Evolutionary conservation across 2,888 invertebrate species (phyloP).

Genomic region (Buathra laborator): DNA sequence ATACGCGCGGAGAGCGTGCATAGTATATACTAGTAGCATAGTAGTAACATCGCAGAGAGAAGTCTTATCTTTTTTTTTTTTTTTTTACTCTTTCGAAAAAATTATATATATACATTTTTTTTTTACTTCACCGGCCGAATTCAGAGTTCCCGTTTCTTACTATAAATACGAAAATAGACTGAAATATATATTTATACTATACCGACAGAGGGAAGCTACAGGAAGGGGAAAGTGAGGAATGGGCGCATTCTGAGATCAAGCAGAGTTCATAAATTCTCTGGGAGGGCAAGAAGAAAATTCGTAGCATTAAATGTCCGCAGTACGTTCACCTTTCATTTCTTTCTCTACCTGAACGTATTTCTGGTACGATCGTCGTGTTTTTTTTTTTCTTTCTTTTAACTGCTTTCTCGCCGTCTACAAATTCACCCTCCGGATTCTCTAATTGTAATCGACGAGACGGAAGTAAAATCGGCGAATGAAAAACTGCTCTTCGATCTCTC

Average conservation of each 20-base stretch:
- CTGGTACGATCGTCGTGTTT: not conserved
- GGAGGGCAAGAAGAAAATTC: conserved; percentile 38
- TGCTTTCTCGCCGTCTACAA: not conserved
- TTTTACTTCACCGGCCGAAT: not conserved
- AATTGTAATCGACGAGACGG: conserved; percentile 56
- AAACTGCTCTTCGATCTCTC: conserved; percentile 8
- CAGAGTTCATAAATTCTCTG: conserved; percentile 49
- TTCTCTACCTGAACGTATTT: conserved; percentile 29
- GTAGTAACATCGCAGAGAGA: not conserved
- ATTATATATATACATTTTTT: conserved; percentile 17
- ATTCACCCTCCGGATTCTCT: conserved; percentile 28
- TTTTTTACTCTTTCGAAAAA: not conserved
- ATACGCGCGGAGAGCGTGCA: conserved; percentile 68
- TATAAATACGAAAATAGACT: conserved; percentile 51
- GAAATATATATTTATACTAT: conserved; percentile 32
- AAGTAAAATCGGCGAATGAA: conserved; percentile 52
- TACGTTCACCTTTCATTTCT: conserved; percentile 31
- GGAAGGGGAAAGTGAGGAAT: conserved; percentile 22
- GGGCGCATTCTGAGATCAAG: conserved; percentile 36
- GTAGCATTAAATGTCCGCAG: conserved; percentile 27
- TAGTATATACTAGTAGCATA: conserved; percentile 5
- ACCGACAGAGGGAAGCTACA: not conserved
- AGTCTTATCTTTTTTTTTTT: conserved; percentile 15
- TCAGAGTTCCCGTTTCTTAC: conserved; percentile 18
- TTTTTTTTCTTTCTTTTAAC: conserved; percentile 28